A percentile compares a stretch with the other conserved stretches of the same genome.
These are phyloP conservation scores for Gambusia holbrooki DNA, from an alignment of 2,113 vertebrate species.

Conservation along the genomic window DNA sequence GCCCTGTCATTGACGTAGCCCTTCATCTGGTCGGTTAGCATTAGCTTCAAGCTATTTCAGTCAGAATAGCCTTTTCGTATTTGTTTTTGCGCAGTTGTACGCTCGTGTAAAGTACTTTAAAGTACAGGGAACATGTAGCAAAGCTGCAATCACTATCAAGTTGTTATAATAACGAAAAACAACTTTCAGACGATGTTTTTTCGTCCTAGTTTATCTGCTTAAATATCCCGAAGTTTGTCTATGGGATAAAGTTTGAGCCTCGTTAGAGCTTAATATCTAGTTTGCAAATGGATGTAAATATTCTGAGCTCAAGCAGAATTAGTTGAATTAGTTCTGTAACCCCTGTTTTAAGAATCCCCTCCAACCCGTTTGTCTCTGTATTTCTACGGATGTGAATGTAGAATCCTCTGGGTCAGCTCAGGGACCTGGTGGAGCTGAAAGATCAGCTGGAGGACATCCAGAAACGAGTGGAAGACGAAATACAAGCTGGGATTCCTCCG, in stretches of 20 bases:
- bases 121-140: not conserved
- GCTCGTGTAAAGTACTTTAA: not conserved
- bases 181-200: not conserved
- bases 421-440: constrained; percentile 90
- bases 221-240: not conserved
- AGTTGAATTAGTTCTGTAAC: not conserved
- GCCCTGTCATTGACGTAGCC: not conserved
- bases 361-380: not conserved
- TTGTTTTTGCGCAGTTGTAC: not conserved
- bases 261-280: not conserved
- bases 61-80: not conserved
- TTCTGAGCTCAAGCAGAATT: too few relatives aligned
- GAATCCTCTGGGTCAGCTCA: constrained; percentile 86
- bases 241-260: not conserved
- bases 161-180: too few relatives aligned
- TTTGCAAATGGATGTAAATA: not conserved
- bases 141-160: not conserved
- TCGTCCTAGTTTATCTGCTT: not conserved
- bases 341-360: not conserved
- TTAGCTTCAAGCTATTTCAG: not conserved
- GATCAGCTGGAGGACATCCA: constrained; percentile 90
- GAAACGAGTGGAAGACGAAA: constrained; percentile 87
- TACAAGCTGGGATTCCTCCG: constrained; percentile 85
- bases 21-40: not conserved
- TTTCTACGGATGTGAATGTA: constrained; percentile 53